phyloP scores from a whole-genome alignment of 2,113 vertebrate species.

The Cephalopterus ornatus region DNA sequence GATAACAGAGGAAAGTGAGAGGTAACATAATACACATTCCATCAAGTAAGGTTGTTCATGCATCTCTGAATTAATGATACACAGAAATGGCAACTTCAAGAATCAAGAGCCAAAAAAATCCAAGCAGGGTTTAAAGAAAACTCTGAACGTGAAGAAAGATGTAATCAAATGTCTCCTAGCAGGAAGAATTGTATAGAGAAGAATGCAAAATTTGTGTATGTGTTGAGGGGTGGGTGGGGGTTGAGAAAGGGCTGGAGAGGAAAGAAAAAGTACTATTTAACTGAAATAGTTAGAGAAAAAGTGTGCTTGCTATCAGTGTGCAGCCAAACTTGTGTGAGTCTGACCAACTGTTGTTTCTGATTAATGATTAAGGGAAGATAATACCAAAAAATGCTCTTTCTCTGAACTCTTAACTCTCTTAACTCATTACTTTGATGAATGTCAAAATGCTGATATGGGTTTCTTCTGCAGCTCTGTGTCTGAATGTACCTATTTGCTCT shows the following conservation, averaged over 20 bases:
- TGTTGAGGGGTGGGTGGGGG: rapidly evolving
- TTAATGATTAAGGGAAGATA: neutral
- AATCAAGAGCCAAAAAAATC: neutral
- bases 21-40: neutral
- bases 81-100: neutral
- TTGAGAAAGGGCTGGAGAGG: neutral
- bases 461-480: neutral
- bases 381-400: neutral
- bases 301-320: neutral
- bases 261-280: neutral
- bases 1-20: slow-evolving; percentile 12
- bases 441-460: neutral
- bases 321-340: neutral
- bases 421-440: neutral
- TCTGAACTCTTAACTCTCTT: neutral
- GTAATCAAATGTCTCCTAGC: neutral
- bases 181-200: neutral
- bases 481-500: neutral
- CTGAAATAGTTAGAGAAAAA: neutral
- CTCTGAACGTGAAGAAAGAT: neutral
- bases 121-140: neutral
- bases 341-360: neutral
- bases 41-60: neutral
- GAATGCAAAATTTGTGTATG: neutral
- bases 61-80: slow-evolving; percentile 1